Conservation (phyloP, 2,888 invertebrate genomes). For the Polia nebulosa region DNA sequence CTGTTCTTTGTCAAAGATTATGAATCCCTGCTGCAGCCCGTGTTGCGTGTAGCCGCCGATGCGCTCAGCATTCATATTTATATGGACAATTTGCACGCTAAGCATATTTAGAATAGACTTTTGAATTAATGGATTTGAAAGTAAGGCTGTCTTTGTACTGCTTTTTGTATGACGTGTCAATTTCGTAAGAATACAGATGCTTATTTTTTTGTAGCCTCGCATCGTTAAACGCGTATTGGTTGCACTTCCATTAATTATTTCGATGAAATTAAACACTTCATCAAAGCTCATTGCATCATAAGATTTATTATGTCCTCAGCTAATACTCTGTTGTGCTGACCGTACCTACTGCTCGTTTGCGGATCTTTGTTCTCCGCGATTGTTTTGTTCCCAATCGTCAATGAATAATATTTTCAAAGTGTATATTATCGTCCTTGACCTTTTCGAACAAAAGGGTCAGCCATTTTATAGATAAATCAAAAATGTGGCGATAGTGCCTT, state of each 20-base stretch:
- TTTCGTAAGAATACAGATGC: conserved; percentile 22
- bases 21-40: conserved; percentile 74
- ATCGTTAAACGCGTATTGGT: conserved; percentile 44
- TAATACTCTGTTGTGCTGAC: conserved; percentile 52
- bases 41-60: conserved; percentile 67
- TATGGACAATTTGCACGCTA: conserved; percentile 62
- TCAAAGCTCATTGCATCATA: conserved; percentile 54
- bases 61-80: conserved; percentile 75
- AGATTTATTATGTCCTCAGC: conserved; percentile 57
- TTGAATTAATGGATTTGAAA: conserved; percentile 60
- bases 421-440: conserved; percentile 74
- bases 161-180: conserved; percentile 25
- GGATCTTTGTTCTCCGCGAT: conserved; percentile 67
- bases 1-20: conserved; percentile 84
- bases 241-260: conserved; percentile 51
- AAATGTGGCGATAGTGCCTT: conserved; percentile 69
- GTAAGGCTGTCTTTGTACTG: conserved; percentile 54
- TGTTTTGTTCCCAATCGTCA: conserved; percentile 71
- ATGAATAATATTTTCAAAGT: conserved; percentile 67
- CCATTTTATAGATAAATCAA: conserved; percentile 77
- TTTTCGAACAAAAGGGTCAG: conserved; percentile 77
- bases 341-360: conserved; percentile 56
- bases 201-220: conserved; percentile 26
- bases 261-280: conserved; percentile 48
- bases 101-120: conserved; percentile 58